Base-by-base conservation (phyloP, 2,888 invertebrate species). In the Sthenelais limicola region DNA sequence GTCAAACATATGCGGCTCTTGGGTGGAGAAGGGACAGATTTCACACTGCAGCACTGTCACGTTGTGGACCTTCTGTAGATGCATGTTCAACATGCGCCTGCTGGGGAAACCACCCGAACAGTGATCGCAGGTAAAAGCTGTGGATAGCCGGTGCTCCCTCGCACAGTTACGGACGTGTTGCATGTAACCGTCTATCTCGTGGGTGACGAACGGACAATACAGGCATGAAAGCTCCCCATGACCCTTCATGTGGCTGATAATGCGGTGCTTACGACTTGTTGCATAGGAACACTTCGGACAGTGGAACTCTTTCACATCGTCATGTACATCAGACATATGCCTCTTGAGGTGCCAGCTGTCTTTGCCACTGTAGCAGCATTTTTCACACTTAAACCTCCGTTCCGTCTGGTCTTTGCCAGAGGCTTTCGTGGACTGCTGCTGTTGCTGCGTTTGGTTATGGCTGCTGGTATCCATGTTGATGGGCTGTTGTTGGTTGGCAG, bases 301-400 rank as follows among this genome's bases (percentile, higher is more conserved):
- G 26, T 73, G 71, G 66, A 71, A 72, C n/a, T 74, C 75, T 52
- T 75, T 76, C 30, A 49, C 68, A 32, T 68, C 49, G 18, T 72
- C 58, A 68, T 78, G 78, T 15, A 76, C 76, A 35, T 78, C 76
- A 0, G 66, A 35, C 18, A 77, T 66, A 48, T 78, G 78, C 15
- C 78, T 56, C 54, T 74, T 74, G 51, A 78, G 47, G 51, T 78
- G 78, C 78, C 78, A 78, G 24, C 75, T 62, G 56, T 78, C 78
- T 28, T 71, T 72, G 38, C 76, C 74, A 26, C 73, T 70, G 48
- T 77, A 78, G 35, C 71, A 48, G 51, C 78, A 78, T 54, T 73
- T 56, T 12, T 72, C 69, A 52, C 78, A 78, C n/a, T 70, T 35
- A 67, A 68, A 76, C 30, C 73, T 52, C 33, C 71, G 72, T 62